A percentile compares a stretch with the other conserved stretches of the same genome.
Conservation (phyloP, 2,888 invertebrate species). For the Drosophila multiciliata region DNA sequence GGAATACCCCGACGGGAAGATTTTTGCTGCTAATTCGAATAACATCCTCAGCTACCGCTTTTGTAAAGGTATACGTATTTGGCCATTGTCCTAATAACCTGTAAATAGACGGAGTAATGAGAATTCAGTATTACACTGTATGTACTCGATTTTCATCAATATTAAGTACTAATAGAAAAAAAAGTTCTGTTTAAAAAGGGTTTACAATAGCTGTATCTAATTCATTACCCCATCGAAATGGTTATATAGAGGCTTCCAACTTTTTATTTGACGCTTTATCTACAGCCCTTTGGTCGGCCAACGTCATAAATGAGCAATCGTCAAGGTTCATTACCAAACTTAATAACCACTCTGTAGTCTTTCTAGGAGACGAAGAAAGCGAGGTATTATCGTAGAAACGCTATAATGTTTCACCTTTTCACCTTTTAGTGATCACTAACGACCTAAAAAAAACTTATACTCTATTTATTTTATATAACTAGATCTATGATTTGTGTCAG, state of each 20-base stretch:
- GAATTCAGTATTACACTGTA: neutral
- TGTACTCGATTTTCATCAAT: neutral
- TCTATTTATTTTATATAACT: neutral
- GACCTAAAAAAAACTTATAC: neutral
- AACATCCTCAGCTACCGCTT: conserved; percentile 86
- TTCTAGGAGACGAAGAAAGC: no score
- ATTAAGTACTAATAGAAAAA: neutral
- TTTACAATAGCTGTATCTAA: neutral
- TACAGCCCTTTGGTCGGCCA: neutral
- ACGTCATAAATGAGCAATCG: neutral
- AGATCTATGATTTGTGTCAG: no score
- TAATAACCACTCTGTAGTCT: no score
- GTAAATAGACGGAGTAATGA: neutral
- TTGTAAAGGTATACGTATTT: conserved; percentile 96
- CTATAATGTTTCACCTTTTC: neutral
- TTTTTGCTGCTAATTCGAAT: neutral
- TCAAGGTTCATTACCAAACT: neutral
- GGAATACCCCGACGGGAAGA: conserved; percentile 16
- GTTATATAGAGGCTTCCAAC: neutral
- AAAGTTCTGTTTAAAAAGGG: neutral
- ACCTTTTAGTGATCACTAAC: no score
- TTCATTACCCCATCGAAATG: neutral
- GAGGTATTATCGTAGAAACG: neutral
- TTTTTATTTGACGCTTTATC: neutral
- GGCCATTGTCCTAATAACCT: conserved; percentile 87